phyloP scores from a whole-genome alignment of 2,797 vertebrate genomes.

The Typhlichthys eigenmanni region DNA sequence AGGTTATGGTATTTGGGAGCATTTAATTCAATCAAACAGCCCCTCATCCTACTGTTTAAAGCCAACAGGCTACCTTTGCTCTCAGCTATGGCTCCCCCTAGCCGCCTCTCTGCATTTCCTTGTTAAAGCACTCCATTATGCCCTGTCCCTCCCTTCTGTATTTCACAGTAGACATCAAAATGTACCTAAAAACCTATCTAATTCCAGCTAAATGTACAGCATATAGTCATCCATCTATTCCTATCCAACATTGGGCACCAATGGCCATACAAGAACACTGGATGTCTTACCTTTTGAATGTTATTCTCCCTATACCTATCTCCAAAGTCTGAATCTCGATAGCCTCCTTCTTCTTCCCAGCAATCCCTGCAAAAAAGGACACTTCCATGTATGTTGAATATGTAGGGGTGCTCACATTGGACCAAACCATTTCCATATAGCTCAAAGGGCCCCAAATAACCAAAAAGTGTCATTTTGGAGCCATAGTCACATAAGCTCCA shows the following conservation, averaged over 20 bases:
- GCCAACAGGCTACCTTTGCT: conserved; percentile 31
- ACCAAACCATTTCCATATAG: conserved; percentile 52
- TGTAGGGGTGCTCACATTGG: conserved; percentile 79
- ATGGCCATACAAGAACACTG: conserved; percentile 37
- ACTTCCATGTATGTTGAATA: conserved; percentile 79
- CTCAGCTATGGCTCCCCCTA: conserved; percentile 80
- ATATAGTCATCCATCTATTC: conserved; percentile 28
- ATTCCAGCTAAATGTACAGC: conserved; percentile 33
- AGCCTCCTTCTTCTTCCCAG: conserved; percentile 85
- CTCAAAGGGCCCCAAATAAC: conserved; percentile 35
- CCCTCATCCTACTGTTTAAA: conserved; percentile 24
- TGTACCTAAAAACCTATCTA: conserved; percentile 51
- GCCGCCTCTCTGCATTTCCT: conserved; percentile 75
- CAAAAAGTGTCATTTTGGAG: conserved; percentile 41
- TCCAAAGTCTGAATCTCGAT: conserved; percentile 68
- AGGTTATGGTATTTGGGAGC: conserved; percentile 49
- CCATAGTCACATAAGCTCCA: conserved; percentile 8
- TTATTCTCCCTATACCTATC: conserved; percentile 41
- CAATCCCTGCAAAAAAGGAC: conserved; percentile 84
- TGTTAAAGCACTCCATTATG: conserved; percentile 64
- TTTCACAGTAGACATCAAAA: conserved; percentile 43
- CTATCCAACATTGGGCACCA: conserved; percentile 42
- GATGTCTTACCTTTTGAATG: conserved; percentile 74
- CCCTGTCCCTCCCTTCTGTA: conserved; percentile 61
- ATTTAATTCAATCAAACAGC: conserved; percentile 24